Conservation (phyloP, 2,888 invertebrate species). For the Baccha elongata region DNA sequence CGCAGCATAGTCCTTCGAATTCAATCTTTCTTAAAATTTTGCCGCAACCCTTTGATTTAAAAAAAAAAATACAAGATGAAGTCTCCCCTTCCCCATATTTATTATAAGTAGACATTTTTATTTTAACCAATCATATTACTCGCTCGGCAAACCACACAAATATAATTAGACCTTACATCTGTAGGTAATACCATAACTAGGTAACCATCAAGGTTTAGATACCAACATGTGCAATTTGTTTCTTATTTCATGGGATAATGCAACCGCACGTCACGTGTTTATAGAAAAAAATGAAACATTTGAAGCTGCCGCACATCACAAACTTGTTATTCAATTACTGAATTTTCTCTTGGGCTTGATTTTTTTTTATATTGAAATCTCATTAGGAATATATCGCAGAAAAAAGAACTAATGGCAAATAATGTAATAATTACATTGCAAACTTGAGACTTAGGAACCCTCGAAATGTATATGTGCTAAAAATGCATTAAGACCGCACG, state of each 20-base stretch:
- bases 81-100: conserved; percentile 15
- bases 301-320: conserved; percentile 41
- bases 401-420: conserved; percentile 57
- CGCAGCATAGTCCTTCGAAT: background rate
- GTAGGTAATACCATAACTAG: conserved; percentile 20
- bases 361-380: conserved; percentile 67
- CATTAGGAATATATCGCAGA: conserved; percentile 54
- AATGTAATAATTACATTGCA: conserved; percentile 66
- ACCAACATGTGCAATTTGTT: conserved; percentile 15
- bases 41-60: conserved; percentile 39
- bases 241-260: conserved; percentile 10
- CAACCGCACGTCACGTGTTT: conserved; percentile 65
- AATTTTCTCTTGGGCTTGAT: conserved; percentile 41
- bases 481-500: conserved; percentile 65
- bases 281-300: conserved; percentile 46
- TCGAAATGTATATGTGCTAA: conserved; percentile 30
- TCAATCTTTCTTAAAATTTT: background rate
- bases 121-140: conserved; percentile 63
- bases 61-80: conserved; percentile 53
- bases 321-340: conserved; percentile 76
- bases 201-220: conserved; percentile 27
- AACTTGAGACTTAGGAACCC: conserved; percentile 58
- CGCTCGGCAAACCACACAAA: conserved; percentile 61
- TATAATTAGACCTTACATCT: conserved; percentile 63
- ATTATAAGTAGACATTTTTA: background rate